phyloP scores from a whole-genome alignment of 2,797 vertebrate genomes.

The Girardinus metallicus region DNA sequence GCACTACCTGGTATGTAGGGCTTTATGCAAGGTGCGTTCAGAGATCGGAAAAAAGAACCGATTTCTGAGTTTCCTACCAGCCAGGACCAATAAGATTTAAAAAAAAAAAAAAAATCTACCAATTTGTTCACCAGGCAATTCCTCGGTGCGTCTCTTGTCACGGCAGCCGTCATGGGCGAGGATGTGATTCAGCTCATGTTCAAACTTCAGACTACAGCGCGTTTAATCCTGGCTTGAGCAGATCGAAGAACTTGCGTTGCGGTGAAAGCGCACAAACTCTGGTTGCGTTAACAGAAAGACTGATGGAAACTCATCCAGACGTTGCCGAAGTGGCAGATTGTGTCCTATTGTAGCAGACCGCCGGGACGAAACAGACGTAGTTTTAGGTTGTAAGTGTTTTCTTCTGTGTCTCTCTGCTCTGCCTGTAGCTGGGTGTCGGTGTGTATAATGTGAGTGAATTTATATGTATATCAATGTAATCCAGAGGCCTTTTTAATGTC shows the following conservation, averaged over 20 bases:
- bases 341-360: constrained; percentile 67
- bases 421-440: constrained; percentile 49
- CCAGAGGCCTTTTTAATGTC: constrained; percentile 73
- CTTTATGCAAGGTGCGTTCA: neutral
- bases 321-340: constrained; percentile 18
- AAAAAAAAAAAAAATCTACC: neutral
- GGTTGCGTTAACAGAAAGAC: constrained; percentile 10
- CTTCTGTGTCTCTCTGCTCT: constrained; percentile 36
- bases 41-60: neutral
- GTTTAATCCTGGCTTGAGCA: neutral
- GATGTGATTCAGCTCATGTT: neutral
- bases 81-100: neutral
- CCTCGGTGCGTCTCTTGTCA: neutral
- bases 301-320: constrained; percentile 19
- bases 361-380: constrained; percentile 41
- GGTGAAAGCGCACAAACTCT: neutral
- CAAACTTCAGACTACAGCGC: neutral
- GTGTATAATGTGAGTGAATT: constrained; percentile 53
- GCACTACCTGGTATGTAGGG: neutral
- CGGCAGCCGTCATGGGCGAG: neutral
- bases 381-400: constrained; percentile 23
- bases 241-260: neutral
- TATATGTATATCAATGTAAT: constrained; percentile 68
- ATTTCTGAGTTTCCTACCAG: neutral
- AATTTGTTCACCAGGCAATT: neutral